A percentile compares a stretch with the other conserved stretches of the same genome.
Evolutionary conservation across 2,888 invertebrate species (phyloP).

Genomic region (Hyppa rectilinea): DNA sequence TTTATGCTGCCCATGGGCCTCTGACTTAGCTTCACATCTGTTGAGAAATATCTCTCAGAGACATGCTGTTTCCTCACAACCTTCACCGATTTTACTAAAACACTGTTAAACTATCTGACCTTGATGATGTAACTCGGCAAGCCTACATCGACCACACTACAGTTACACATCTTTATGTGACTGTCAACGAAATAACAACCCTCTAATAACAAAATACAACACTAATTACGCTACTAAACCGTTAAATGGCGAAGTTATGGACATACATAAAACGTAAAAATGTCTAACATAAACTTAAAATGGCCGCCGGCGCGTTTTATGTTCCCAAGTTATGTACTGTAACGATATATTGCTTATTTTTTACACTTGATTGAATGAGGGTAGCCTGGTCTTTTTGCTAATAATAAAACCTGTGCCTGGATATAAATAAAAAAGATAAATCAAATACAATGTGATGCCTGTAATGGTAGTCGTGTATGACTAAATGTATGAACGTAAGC

Average conservation of each 20-base stretch:
- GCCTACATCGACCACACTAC: background rate
- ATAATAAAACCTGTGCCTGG: background rate
- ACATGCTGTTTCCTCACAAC: no score
- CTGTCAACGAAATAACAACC: slow-evolving; percentile 24
- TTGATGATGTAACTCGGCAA: slow-evolving; percentile 8
- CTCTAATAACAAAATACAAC: slow-evolving; percentile 46
- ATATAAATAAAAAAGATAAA: background rate
- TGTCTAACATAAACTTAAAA: slow-evolving; percentile 52
- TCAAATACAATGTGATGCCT: background rate
- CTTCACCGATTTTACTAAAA: no score
- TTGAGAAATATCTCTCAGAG: no score
- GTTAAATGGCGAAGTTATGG: slow-evolving; percentile 51
- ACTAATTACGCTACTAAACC: slow-evolving; percentile 62
- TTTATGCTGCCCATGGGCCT: no score
- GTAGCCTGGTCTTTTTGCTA: slow-evolving; percentile 4
- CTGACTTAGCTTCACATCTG: no score
- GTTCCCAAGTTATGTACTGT: slow-evolving; percentile 34
- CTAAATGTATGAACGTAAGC: background rate
- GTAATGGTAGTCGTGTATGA: no score
- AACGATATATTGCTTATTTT: slow-evolving; percentile 34
- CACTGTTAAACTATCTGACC: background rate
- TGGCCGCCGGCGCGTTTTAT: slow-evolving; percentile 40
- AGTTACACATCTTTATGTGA: slow-evolving; percentile 18
- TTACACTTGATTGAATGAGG: slow-evolving; percentile 22
- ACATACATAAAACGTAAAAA: slow-evolving; percentile 55